Base-by-base conservation (phyloP, 2,113 vertebrate species). In the Sinocyclocheilus rhinocerous region DNA sequence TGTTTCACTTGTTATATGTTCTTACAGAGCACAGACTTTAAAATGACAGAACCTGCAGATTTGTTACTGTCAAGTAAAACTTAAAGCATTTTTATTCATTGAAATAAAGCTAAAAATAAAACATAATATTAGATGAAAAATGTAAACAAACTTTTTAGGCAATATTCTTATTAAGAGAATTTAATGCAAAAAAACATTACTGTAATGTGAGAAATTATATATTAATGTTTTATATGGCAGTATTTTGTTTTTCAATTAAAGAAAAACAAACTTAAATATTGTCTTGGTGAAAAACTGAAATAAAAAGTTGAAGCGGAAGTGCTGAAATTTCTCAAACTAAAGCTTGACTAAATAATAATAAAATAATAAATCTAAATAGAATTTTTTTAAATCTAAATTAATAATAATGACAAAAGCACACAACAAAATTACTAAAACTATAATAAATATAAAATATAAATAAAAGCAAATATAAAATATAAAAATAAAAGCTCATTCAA, bases 91-190 rank as follows among this genome's bases (percentile, higher is more conserved):
- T 33, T 33, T 4, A 10, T n/a, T 10, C 42, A 6, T 12, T 72
- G 20, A 22, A 42, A 72, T 72, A n/a, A n/a, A 72, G 36, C 69
- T n/a, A 72, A 20, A 70, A 70, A 18, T 72, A 22, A 72, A 72
- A 39, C 3, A 72, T 12, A 72, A 72, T 42, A 72, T 42, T 22
- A 39, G 1, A 72, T 70, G 4, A 70, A 39, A 63, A 63, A 57
- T 22, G 18, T 57, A 63, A 70, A 36, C 7, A 33, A 65, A 15
- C 4, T 52, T 57, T 57, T 57, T 20, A 59, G 6, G 0, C 7
- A 22, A 3, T 20, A 59, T 20, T 20, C 18, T 59, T 22, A 59
- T 20, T 57, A 6, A 18, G 6, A 8, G 2, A 9, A 59, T 59
- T 16, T 2, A 22, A 59, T 10, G 20, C 55, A 59, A 22, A 59